Evolutionary conservation across 2,888 invertebrate species (phyloP).

Genomic region (Caenorhabditis virilis): DNA sequence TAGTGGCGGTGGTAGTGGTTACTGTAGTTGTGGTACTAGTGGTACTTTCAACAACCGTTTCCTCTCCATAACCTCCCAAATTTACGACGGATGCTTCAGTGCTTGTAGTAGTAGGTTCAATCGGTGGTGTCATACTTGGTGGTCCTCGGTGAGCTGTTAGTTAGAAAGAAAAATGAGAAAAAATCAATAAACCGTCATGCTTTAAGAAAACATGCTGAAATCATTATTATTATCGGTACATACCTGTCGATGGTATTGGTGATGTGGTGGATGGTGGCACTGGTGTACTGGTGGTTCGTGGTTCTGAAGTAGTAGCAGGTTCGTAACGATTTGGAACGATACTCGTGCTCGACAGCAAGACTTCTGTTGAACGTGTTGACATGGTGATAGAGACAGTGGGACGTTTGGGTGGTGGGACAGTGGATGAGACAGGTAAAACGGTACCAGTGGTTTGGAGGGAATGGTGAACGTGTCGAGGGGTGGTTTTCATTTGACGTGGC

Average conservation of each 20-base stretch:
- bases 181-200: neutral
- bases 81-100: neutral
- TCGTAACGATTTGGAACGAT: constrained; percentile 1
- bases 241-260: constrained; percentile 4
- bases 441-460: constrained; percentile 1
- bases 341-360: constrained; percentile 1
- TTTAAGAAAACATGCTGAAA: neutral
- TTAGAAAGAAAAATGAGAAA: neutral
- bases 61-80: constrained; percentile 25
- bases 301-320: constrained; percentile 11
- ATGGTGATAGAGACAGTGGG: too few species aligned
- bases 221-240: neutral
- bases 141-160: constrained; percentile 19
- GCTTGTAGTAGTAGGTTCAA: constrained; percentile 5
- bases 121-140: constrained; percentile 24
- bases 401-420: too few species aligned
- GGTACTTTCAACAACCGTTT: constrained; percentile 7
- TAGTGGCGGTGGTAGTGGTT: neutral
- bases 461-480: too few species aligned
- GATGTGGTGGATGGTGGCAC: neutral
- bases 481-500: too few species aligned
- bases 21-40: constrained; percentile 5
- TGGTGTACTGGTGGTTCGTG: constrained; percentile 1
- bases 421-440: neutral
- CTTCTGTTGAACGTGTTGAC: too few species aligned